These are phyloP conservation scores for Pedicia rivosa DNA, from an alignment of 2,888 invertebrate species.

Conservation along the genomic window DNA sequence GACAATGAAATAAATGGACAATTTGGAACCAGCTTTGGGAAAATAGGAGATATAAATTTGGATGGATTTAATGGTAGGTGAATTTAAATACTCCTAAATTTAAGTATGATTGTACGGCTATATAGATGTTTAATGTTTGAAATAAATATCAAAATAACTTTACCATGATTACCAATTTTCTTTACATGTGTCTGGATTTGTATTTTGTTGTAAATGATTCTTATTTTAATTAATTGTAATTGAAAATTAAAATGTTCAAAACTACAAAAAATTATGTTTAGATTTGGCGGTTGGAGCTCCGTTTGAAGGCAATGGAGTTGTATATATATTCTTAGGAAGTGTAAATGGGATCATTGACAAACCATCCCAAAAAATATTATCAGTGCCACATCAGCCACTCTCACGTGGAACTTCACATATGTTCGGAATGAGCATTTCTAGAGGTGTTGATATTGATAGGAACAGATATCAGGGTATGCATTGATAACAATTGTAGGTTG, in stretches of 20 bases:
- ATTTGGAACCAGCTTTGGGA: constrained; percentile 7
- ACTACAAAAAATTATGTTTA: constrained; percentile 6
- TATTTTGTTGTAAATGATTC: neutral
- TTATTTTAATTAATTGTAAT: too few species aligned
- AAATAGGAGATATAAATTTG: constrained; percentile 40
- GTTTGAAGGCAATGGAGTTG: constrained; percentile 49
- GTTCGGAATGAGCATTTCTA: constrained; percentile 13
- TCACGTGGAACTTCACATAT: neutral
- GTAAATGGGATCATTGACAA: constrained; percentile 37
- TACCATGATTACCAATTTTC: too few species aligned
- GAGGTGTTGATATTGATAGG: constrained; percentile 21
- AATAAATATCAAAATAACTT: too few species aligned
- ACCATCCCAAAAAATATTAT: constrained; percentile 35
- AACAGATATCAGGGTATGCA: constrained; percentile 8
- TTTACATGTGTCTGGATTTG: too few species aligned
- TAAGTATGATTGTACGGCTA: too few species aligned
- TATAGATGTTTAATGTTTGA: too few species aligned
- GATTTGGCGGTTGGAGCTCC: constrained; percentile 56
- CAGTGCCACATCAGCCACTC: neutral
- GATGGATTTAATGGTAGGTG: constrained; percentile 36
- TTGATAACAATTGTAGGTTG: neutral
- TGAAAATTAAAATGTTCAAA: too few species aligned
- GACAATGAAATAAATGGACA: neutral
- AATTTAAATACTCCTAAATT: neutral
- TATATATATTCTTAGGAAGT: constrained; percentile 60